These are phyloP conservation scores for Acronicta aceris DNA, from an alignment of 2,888 invertebrate genomes.

Conservation along the genomic window DNA sequence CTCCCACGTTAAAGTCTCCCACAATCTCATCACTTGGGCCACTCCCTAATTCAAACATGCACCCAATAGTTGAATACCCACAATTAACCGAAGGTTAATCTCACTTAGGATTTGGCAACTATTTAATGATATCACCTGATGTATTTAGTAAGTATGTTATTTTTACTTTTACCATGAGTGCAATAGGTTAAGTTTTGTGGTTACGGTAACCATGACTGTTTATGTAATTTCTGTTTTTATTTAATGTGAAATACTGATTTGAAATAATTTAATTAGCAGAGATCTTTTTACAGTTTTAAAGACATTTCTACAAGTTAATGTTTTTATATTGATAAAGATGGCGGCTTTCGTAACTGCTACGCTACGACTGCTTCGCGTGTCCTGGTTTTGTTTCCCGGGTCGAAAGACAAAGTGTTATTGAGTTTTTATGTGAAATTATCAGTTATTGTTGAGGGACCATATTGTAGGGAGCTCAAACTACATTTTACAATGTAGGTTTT, in stretches of 20 bases:
- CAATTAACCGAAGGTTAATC: constrained; percentile 61
- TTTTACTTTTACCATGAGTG: constrained; percentile 45
- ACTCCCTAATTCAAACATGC: constrained; percentile 59
- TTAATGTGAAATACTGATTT: background rate
- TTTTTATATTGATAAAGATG: too few relatives aligned
- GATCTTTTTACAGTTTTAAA: too few relatives aligned
- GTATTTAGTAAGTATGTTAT: constrained; percentile 15
- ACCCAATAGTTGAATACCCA: constrained; percentile 50
- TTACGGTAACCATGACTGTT: constrained; percentile 21
- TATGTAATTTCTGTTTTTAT: constrained; percentile 20
- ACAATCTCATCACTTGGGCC: constrained; percentile 52
- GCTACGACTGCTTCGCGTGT: too few relatives aligned
- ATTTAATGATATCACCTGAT: constrained; percentile 48
- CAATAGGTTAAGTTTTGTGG: constrained; percentile 56
- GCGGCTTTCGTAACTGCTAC: too few relatives aligned
- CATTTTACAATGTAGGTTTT: too few relatives aligned
- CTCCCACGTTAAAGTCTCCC: too few relatives aligned
- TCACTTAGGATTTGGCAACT: constrained; percentile 63
- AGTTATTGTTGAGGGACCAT: too few relatives aligned
- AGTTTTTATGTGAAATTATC: too few relatives aligned
- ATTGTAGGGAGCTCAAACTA: too few relatives aligned
- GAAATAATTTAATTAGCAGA: constrained; percentile 3
- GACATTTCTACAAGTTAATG: too few relatives aligned
- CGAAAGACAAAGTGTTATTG: too few relatives aligned
- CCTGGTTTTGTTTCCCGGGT: too few relatives aligned